These are phyloP conservation scores for Columba livia DNA, from an alignment of 2,113 vertebrate genomes.

Conservation along the genomic window DNA sequence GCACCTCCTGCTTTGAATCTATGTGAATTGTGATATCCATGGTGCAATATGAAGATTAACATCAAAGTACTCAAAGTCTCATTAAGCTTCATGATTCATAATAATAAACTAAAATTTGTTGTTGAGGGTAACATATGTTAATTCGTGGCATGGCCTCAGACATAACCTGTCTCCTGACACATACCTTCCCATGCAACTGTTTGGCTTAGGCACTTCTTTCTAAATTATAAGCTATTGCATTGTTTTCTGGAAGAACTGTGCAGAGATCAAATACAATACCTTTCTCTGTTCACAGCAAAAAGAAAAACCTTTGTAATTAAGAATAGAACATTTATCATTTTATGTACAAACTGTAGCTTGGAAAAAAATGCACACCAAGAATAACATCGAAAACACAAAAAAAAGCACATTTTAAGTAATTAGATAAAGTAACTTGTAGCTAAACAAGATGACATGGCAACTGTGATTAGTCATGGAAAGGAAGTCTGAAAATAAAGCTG, in stretches of 20 bases:
- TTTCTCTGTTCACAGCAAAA: neutral
- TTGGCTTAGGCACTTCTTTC: neutral
- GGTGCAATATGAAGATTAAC: neutral
- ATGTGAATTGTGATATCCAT: neutral
- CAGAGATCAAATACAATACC: neutral
- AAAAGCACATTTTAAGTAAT: neutral
- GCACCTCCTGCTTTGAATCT: neutral
- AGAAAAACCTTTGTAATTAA: neutral
- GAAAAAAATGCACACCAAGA: neutral
- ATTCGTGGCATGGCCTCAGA: neutral
- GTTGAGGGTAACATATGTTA: neutral
- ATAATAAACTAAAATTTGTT: neutral
- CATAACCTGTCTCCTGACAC: neutral
- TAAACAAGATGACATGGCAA: neutral
- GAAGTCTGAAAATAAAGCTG: neutral
- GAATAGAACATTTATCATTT: neutral
- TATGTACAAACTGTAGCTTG: neutral
- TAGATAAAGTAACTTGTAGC: neutral
- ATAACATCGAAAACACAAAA: neutral
- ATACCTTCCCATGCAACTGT: neutral
- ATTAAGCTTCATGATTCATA: constrained; percentile 46
- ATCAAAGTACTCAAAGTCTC: neutral
- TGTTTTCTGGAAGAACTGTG: neutral
- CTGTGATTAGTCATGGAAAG: neutral
- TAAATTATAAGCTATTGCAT: neutral